Evolutionary conservation across 2,888 invertebrate species (phyloP).

Genomic region (Pterostichus madidus): DNA sequence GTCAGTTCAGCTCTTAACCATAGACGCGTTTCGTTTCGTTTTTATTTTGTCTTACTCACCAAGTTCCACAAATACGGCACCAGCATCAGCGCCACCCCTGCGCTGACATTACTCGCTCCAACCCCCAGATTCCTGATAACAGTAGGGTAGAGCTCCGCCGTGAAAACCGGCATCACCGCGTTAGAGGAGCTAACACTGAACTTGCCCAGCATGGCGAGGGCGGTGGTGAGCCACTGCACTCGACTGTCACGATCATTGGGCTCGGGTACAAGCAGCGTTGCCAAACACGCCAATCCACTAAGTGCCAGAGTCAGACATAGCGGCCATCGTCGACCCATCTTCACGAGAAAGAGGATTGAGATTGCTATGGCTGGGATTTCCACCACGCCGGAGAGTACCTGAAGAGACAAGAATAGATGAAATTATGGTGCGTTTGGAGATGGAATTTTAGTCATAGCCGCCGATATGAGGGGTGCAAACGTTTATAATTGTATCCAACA

Average conservation of each 20-base stretch:
- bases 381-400: slow-evolving; percentile 85
- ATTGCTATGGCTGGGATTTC: slow-evolving; percentile 89
- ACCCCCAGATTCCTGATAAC: slow-evolving; percentile 88
- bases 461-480: too few species aligned
- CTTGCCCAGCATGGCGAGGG: slow-evolving; percentile 89
- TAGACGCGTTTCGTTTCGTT: too few species aligned
- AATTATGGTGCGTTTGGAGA: too few species aligned
- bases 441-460: too few species aligned
- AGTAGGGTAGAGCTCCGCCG: slow-evolving; percentile 90
- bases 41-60: slow-evolving; percentile 83
- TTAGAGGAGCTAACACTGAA: slow-evolving; percentile 89
- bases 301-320: slow-evolving; percentile 84
- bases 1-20: too few species aligned
- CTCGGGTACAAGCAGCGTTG: slow-evolving; percentile 78
- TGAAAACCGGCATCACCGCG: slow-evolving; percentile 88
- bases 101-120: slow-evolving; percentile 87
- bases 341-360: slow-evolving; percentile 87
- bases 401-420: slow-evolving; percentile 64
- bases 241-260: slow-evolving; percentile 77
- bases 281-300: slow-evolving; percentile 85
- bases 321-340: slow-evolving; percentile 86
- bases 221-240: slow-evolving; percentile 84
- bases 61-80: slow-evolving; percentile 89
- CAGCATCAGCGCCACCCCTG: slow-evolving; percentile 86
- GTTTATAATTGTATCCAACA: too few species aligned